phyloP scores from a whole-genome alignment of 2,888 invertebrate species.

The Pristionchus fissidentatus region DNA sequence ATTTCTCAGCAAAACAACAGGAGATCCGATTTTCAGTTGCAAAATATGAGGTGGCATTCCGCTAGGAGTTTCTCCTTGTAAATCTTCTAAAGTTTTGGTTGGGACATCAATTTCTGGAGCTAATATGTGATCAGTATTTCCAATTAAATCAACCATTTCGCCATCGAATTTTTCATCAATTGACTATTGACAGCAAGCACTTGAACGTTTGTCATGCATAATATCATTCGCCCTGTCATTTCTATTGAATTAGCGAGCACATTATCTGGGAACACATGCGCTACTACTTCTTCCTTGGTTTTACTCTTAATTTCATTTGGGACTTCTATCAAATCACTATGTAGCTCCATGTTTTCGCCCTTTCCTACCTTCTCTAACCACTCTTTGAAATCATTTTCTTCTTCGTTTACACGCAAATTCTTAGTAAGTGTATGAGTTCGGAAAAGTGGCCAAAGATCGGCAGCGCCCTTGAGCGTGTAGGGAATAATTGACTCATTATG shows the following conservation, averaged over 20 bases:
- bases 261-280: not conserved
- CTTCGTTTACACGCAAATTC: not conserved
- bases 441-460: constrained; percentile 18
- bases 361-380: constrained; percentile 35
- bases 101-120: not conserved
- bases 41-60: constrained; percentile 54
- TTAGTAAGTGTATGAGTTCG: not conserved
- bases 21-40: constrained; percentile 50
- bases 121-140: not conserved
- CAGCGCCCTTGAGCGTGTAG: constrained; percentile 22
- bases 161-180: not conserved
- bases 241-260: not conserved
- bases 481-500: not conserved
- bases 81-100: constrained; percentile 43
- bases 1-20: constrained; percentile 57
- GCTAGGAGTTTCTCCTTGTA: constrained; percentile 40
- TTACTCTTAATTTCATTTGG: not conserved
- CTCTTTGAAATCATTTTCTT: constrained; percentile 10
- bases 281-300: constrained; percentile 1
- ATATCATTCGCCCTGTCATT: not conserved
- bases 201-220: not conserved
- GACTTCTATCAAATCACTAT: not conserved
- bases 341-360: too few species aligned
- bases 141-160: not conserved
- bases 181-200: not conserved